Base-by-base conservation (phyloP, 1,140 invertebrate species). In the Drosophila kurseongensis region DNA sequence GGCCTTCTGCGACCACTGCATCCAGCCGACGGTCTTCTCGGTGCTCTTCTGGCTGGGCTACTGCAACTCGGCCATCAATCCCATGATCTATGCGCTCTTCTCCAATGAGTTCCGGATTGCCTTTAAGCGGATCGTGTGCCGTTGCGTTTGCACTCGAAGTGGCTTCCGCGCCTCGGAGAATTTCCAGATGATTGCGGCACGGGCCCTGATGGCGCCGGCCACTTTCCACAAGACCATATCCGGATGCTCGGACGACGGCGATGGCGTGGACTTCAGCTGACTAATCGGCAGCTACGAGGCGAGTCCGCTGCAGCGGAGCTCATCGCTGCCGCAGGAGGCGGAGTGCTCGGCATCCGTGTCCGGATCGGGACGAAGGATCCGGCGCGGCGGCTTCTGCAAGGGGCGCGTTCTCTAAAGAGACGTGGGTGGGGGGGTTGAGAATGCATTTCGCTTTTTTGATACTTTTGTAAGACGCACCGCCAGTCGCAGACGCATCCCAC, bases 1-100 rank as follows among this genome's bases (percentile, higher is more conserved):
- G 1, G 96, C 97, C 0, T 97, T 97, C 80, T 93, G 81, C 14
- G 92, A 92, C 14, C 93, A 94, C 40, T 93, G 94, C 13, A 97
- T 98, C 94, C 95, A 94, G 78, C 92, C 93, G 0, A 93, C 95
- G 9, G 93, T 97, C 7, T 97, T 97, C 94, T 95, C 95, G 47
- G 95, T 97, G 67, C 93, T 98, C 54, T 98, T 97, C 0, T 99
- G 98, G 98, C 93, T 98, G 48, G 98, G 96, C 7, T 98, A 98
- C 95, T 95, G 98, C 72, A 99, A 98, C 92, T 98, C 97, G 1
- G 96, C 96, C 0, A 96, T 97, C 52, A 97, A 97, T 92, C 96
- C 96, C 0, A 96, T 97, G 88, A 97, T 97, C 79, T 97, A 97
- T 79, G 97, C 97, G 1, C 97, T 97, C 80, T 97, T 97, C 92